Evolutionary conservation across 2,797 vertebrate genomes (phyloP).

Genomic region (Leuciscus waleckii): DNA sequence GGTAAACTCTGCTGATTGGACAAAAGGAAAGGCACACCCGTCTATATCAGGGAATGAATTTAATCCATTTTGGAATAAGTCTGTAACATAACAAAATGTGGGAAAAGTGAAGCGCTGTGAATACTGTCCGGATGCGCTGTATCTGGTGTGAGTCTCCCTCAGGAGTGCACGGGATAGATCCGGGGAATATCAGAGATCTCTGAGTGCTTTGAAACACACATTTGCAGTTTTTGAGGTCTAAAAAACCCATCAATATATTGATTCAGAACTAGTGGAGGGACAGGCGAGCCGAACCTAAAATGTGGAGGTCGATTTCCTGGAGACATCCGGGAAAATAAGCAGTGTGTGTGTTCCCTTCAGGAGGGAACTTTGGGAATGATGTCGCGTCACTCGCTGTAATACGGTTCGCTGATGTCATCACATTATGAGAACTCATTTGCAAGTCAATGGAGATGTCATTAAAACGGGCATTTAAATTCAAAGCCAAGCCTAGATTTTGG

Average conservation of each 20-base stretch:
- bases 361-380: slow-evolving; percentile 15
- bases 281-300: slow-evolving; percentile 55
- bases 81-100: no score
- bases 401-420: slow-evolving; percentile 60
- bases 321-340: slow-evolving; percentile 34
- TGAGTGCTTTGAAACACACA: slow-evolving; percentile 37
- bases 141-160: neutral
- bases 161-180: slow-evolving; percentile 22
- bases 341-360: neutral
- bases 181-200: neutral
- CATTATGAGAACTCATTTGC: slow-evolving; percentile 66
- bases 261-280: slow-evolving; percentile 64
- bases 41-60: no score
- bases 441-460: slow-evolving; percentile 68
- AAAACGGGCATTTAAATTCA: slow-evolving; percentile 64
- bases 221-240: slow-evolving; percentile 44
- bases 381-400: slow-evolving; percentile 38
- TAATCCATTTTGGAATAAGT: no score
- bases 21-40: no score
- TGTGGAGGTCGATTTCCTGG: slow-evolving; percentile 41
- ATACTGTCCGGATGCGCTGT: no score
- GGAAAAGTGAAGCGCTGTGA: no score
- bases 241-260: slow-evolving; percentile 71
- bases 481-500: slow-evolving; percentile 55
- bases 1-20: no score